Conservation (phyloP, 2,888 invertebrate genomes). For the Amiota communis region DNA sequence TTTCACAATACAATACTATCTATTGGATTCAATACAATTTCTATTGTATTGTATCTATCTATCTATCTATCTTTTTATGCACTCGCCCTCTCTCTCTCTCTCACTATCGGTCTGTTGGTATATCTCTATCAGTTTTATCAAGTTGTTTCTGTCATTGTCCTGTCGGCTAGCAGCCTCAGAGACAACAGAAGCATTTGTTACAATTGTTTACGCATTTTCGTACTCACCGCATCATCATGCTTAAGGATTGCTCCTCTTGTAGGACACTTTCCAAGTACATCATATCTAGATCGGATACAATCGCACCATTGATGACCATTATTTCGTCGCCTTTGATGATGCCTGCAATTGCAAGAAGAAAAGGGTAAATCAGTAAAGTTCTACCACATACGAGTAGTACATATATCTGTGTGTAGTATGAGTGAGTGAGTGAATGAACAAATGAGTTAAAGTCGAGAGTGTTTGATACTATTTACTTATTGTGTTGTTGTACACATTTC, state of each 20-base stretch:
- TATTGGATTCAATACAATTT: too few relatives aligned
- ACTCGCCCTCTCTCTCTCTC: too few relatives aligned
- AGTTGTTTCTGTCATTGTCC: not conserved
- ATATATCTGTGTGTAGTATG: not conserved
- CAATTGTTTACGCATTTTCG: conserved; percentile 28
- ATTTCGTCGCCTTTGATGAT: conserved; percentile 98
- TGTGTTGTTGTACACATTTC: not conserved
- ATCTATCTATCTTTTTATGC: too few relatives aligned
- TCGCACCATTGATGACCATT: conserved; percentile 98
- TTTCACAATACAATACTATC: too few relatives aligned
- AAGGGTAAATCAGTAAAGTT: conserved; percentile 44
- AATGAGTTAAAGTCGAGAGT: conserved; percentile 4
- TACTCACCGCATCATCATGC: conserved; percentile 93
- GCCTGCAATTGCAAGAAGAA: conserved; percentile 76
- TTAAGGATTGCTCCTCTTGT: conserved; percentile 93
- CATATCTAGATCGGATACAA: conserved; percentile 98
- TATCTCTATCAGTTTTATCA: not conserved
- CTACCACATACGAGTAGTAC: not conserved
- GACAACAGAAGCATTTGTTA: not conserved
- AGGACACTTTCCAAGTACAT: conserved; percentile 98
- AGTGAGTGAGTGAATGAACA: not conserved
- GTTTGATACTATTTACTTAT: not conserved
- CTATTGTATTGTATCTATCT: too few relatives aligned
- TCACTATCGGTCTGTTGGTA: too few relatives aligned
- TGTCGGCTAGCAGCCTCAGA: not conserved